These are phyloP conservation scores for Aurelia sp. DNA, from an alignment of 30 jellyfish, hydroid and myxozoan species.

Conservation along the genomic window DNA sequence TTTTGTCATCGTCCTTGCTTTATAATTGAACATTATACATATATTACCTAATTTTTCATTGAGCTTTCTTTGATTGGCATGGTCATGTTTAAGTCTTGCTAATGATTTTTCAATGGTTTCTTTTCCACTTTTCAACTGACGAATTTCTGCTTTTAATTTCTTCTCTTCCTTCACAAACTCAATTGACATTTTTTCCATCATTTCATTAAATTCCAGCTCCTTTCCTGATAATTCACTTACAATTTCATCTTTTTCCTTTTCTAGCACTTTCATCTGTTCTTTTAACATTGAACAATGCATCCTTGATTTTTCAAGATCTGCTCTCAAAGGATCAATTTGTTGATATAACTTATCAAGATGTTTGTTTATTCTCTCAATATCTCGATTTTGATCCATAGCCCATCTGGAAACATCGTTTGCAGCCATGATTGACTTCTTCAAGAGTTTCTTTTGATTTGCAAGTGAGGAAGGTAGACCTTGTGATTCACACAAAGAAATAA, in stretches of 20 bases:
- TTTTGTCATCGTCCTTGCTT: too few relatives aligned
- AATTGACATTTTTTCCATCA: not conserved
- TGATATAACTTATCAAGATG: constrained; percentile 58
- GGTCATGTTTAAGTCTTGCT: constrained; percentile 25
- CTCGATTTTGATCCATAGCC: constrained; percentile 82
- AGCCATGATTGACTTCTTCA: constrained; percentile 75
- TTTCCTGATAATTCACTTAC: constrained; percentile 21
- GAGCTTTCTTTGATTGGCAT: not conserved
- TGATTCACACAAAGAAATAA: constrained; percentile 78
- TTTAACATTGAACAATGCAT: constrained; percentile 6
- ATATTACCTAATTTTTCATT: constrained; percentile 39
- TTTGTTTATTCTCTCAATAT: constrained; percentile 68
- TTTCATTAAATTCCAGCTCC: constrained; percentile 4
- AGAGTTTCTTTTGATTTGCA: constrained; percentile 70
- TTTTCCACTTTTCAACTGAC: not conserved
- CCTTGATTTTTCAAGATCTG: constrained; percentile 46
- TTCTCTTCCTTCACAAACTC: constrained; percentile 21
- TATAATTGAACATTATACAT: not conserved
- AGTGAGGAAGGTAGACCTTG: constrained; percentile 90
- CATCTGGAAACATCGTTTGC: constrained; percentile 75
- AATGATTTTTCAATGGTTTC: constrained; percentile 1
- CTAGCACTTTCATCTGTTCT: constrained; percentile 41
- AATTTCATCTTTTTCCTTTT: constrained; percentile 3
- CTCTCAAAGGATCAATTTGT: constrained; percentile 70
- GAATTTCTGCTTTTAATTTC: constrained; percentile 21